Evolutionary conservation across 2,888 invertebrate genomes (phyloP).

Genomic region (Hirtodrosophila alboralis): DNA sequence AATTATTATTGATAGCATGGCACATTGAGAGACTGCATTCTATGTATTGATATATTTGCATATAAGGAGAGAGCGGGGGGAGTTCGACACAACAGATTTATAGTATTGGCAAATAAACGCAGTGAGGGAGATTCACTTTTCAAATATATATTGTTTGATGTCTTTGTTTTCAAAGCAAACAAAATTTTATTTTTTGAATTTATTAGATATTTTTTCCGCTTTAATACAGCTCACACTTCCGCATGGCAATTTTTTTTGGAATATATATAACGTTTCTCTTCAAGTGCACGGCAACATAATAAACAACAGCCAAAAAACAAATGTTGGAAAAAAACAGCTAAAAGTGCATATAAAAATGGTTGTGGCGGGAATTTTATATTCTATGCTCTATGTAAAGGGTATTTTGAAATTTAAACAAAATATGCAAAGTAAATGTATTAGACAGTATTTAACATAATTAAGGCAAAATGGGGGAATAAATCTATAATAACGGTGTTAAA

Average conservation of each 20-base stretch:
- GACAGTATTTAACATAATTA: no score
- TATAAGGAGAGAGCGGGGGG: constrained; percentile 5
- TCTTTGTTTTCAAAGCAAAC: constrained; percentile 58
- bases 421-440: no score
- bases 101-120: constrained; percentile 61
- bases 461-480: no score
- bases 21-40: constrained; percentile 26
- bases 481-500: no score
- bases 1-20: constrained; percentile 65
- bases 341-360: constrained; percentile 25
- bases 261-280: constrained; percentile 39
- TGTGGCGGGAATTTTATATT: neutral
- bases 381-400: no score
- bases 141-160: constrained; percentile 51
- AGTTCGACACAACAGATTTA: constrained; percentile 51
- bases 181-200: constrained; percentile 66
- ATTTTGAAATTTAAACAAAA: neutral
- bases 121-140: constrained; percentile 31
- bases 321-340: constrained; percentile 17
- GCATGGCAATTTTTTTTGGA: constrained; percentile 48
- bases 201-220: constrained; percentile 53
- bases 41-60: constrained; percentile 28
- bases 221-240: constrained; percentile 47
- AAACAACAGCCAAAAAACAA: constrained; percentile 36
- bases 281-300: constrained; percentile 53